Evolutionary conservation across 1,140 invertebrate species (phyloP).

Genomic region (Eulimnadia texana): DNA sequence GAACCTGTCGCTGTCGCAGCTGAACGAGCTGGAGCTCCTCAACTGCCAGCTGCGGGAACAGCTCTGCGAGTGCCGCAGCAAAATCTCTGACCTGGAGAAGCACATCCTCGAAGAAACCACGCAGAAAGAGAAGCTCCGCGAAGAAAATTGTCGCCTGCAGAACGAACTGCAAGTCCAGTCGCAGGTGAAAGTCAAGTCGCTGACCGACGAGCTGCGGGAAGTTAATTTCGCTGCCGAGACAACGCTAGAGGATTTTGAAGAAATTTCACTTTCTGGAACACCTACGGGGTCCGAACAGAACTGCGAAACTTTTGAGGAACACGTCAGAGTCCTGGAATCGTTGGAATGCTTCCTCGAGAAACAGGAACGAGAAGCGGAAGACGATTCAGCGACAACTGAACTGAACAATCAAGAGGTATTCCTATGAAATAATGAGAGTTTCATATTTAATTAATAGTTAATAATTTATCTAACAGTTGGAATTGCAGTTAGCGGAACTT

Average conservation of each 20-base stretch:
- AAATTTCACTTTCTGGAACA: neutral
- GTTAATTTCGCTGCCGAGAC: neutral
- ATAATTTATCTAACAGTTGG: neutral
- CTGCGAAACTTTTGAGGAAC: neutral
- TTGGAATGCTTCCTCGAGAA: neutral
- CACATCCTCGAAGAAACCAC: neutral
- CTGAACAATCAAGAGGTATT: no score
- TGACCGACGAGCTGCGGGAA: neutral
- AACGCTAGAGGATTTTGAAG: neutral
- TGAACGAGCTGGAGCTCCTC: conserved; percentile 20
- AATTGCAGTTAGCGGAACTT: neutral
- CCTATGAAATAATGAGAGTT: no score
- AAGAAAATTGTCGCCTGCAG: neutral
- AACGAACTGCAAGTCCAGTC: neutral
- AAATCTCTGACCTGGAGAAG: neutral
- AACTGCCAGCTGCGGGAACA: conserved; percentile 21
- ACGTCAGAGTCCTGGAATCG: conserved; percentile 2
- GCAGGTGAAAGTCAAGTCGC: neutral
- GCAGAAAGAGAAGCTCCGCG: neutral
- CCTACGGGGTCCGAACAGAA: neutral
- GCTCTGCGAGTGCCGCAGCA: conserved; percentile 9
- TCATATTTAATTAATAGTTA: no score
- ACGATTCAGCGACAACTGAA: no score
- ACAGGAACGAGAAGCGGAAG: neutral
- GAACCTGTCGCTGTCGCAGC: conserved; percentile 19